Conservation (phyloP, 2,113 vertebrate species). For the Salvelinus fontinalis region DNA sequence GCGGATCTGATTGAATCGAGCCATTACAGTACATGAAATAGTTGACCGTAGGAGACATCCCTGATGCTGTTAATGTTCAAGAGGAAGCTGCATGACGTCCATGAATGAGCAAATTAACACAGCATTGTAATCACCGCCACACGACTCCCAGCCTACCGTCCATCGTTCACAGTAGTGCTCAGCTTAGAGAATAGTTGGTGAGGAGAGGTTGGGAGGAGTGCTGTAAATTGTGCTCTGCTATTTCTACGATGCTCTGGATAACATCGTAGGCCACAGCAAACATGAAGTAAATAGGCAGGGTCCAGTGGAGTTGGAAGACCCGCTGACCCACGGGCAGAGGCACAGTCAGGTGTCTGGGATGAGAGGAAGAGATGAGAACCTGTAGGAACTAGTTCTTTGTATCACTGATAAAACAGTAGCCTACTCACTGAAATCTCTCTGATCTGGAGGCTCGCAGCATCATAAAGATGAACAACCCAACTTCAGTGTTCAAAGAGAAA, state of each 20-base stretch:
- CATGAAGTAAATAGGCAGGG: constrained; percentile 73
- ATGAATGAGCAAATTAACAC: no score
- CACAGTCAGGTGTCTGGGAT: constrained; percentile 56
- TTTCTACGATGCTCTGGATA: constrained; percentile 56
- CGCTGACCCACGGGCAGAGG: constrained; percentile 56
- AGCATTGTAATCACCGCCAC: no score
- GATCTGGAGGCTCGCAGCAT: constrained; percentile 61
- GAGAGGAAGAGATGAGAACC: constrained; percentile 1
- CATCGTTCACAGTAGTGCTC: background rate
- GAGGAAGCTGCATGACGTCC: no score
- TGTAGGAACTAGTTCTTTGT: no score
- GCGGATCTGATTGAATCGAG: no score
- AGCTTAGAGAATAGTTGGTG: constrained; percentile 39
- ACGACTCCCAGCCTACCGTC: no score
- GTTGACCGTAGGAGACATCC: no score
- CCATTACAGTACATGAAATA: no score
- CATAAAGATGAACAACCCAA: constrained; percentile 58
- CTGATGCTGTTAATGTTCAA: no score
- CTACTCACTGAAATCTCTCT: constrained; percentile 60
- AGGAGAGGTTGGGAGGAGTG: constrained; percentile 22
- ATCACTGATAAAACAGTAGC: background rate
- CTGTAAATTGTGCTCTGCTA: constrained; percentile 44
- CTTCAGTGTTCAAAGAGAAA: constrained; percentile 64
- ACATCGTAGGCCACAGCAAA: constrained; percentile 72
- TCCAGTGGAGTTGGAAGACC: constrained; percentile 67